These are phyloP conservation scores for Balaenoptera acutorostrata DNA, from an alignment of 2,113 vertebrate genomes.

Conservation along the genomic window DNA sequence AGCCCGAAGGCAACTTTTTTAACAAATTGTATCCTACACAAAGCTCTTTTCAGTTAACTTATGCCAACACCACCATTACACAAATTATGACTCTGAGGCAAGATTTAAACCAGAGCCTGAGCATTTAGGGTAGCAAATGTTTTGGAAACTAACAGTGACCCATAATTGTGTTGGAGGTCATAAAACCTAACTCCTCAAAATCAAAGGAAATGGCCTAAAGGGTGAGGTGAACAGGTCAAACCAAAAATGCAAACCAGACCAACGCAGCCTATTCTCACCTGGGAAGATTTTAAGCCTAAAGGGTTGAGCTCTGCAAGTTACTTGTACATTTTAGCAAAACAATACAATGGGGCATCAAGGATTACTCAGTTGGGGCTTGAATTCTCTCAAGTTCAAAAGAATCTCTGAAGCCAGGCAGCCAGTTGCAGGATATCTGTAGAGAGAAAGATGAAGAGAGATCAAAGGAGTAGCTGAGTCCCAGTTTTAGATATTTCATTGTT, in stretches of 20 bases:
- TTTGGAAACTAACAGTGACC: neutral
- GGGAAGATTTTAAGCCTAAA: slow-evolving; percentile 5
- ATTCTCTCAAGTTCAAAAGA: slow-evolving; percentile 16
- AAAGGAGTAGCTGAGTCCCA: neutral
- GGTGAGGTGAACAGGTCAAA: neutral
- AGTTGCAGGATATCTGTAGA: slow-evolving; percentile 5
- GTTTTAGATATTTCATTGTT: slow-evolving; percentile 50
- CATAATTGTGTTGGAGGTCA: neutral
- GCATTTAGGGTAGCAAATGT: neutral
- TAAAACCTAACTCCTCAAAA: slow-evolving; percentile 15
- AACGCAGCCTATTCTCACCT: neutral
- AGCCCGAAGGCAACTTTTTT: neutral
- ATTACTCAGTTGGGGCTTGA: slow-evolving; percentile 17
- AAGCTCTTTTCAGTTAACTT: slow-evolving; percentile 37
- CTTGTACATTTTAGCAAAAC: slow-evolving; percentile 17
- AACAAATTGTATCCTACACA: slow-evolving; percentile 43
- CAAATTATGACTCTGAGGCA: slow-evolving; percentile 44
- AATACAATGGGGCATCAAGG: slow-evolving; percentile 1
- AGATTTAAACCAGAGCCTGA: slow-evolving; percentile 45
- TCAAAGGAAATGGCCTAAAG: neutral
- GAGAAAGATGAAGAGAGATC: slow-evolving; percentile 34
- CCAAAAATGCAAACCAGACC: slow-evolving; percentile 30
- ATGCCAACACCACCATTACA: neutral
- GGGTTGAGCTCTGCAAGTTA: neutral
- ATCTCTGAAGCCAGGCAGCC: slow-evolving; percentile 20